A percentile compares a stretch with the other conserved stretches of the same genome.
Conservation (phyloP, 1,140 invertebrate genomes). For the Diorhabda carinulata region DNA sequence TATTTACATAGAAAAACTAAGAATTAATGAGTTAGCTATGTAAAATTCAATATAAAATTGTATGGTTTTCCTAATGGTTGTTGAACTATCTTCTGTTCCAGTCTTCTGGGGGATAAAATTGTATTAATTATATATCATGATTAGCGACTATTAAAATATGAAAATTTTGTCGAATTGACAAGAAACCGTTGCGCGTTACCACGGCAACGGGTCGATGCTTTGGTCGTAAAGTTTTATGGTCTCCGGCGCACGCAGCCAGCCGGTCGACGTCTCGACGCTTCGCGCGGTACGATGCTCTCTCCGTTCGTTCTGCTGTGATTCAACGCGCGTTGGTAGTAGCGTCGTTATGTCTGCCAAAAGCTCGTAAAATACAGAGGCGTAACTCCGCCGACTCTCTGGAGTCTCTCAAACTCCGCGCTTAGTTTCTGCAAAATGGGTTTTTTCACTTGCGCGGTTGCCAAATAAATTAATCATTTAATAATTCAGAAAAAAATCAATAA, state of each 20-base stretch:
- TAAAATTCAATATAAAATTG: too few relatives aligned
- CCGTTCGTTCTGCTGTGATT: slow-evolving; percentile 19
- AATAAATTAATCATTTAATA: background rate
- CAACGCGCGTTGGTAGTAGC: slow-evolving; percentile 30
- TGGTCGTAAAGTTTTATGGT: slow-evolving; percentile 50
- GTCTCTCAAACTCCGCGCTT: background rate
- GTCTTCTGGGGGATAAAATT: too few relatives aligned
- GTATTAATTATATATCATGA: too few relatives aligned
- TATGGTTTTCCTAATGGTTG: too few relatives aligned
- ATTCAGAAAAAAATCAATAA: too few relatives aligned
- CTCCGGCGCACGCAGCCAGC: slow-evolving; percentile 37
- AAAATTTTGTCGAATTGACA: slow-evolving; percentile 19
- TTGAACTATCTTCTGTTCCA: too few relatives aligned
- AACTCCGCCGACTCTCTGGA: background rate
- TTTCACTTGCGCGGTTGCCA: background rate
- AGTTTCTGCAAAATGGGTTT: background rate
- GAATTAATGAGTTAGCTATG: too few relatives aligned
- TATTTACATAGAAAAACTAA: too few relatives aligned
- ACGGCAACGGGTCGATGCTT: slow-evolving; percentile 48
- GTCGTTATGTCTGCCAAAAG: slow-evolving; percentile 41
- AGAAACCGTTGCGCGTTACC: slow-evolving; percentile 40
- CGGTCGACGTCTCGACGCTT: slow-evolving; percentile 38
- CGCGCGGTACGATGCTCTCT: slow-evolving; percentile 13
- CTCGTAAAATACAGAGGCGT: slow-evolving; percentile 44
- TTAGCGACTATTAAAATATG: background rate